A percentile compares a stretch with the other conserved stretches of the same genome.
These are phyloP conservation scores for Drosophila melanosoma DNA, from an alignment of 2,888 invertebrate species.

Conservation along the genomic window DNA sequence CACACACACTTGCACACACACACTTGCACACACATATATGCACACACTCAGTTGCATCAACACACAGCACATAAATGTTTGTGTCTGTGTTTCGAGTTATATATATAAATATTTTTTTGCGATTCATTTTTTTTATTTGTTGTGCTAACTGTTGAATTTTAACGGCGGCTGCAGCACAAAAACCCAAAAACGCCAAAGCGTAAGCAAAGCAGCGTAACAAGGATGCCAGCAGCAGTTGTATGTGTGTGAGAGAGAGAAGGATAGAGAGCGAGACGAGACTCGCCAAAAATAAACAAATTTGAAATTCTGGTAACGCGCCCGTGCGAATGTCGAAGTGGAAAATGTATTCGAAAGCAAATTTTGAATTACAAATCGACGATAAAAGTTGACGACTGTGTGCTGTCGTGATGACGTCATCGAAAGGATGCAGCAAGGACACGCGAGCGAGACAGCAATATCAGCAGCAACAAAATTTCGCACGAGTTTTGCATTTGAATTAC, in stretches of 20 bases:
- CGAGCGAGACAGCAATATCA: conserved; percentile 24
- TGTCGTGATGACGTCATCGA: conserved; percentile 68
- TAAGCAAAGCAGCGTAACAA: conserved; percentile 40
- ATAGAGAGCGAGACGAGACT: conserved; percentile 1
- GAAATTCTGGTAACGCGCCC: conserved; percentile 72
- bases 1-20: conserved; percentile 23
- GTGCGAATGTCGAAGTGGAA: conserved; percentile 74
- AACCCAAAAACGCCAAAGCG: conserved; percentile 56
- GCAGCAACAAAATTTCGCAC: conserved; percentile 75
- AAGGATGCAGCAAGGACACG: conserved; percentile 71
- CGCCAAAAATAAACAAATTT: conserved; percentile 63
- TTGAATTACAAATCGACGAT: conserved; percentile 81
- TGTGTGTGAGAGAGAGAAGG: background rate
- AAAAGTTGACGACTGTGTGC: conserved; percentile 21
- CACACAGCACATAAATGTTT: conserved; percentile 21
- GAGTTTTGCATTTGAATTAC: conserved; percentile 82
- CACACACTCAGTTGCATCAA: conserved; percentile 34
- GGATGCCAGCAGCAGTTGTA: conserved; percentile 10
- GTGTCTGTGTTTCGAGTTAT: conserved; percentile 35
- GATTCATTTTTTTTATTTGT: conserved; percentile 32
- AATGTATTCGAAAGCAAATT: conserved; percentile 81
- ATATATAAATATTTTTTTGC: conserved; percentile 31
- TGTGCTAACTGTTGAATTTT: conserved; percentile 78
- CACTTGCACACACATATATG: conserved; percentile 10
- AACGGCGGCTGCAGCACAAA: conserved; percentile 81